phyloP scores from a whole-genome alignment of 2,113 vertebrate species.

The Urocynchramus pylzowi region DNA sequence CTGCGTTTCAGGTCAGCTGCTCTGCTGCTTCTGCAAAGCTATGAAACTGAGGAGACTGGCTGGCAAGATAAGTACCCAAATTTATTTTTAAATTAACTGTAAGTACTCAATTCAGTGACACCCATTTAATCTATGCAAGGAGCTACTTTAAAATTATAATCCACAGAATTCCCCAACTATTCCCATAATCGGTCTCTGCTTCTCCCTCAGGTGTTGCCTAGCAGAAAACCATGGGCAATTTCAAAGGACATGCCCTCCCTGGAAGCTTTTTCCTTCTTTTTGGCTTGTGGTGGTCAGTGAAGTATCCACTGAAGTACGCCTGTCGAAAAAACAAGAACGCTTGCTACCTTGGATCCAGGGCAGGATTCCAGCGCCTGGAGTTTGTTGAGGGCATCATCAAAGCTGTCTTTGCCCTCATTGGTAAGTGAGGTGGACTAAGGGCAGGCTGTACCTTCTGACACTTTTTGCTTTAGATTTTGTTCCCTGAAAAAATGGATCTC shows the following conservation, averaged over 20 bases:
- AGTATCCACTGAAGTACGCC: conserved; percentile 81
- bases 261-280: conserved; percentile 86
- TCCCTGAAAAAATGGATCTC: background rate
- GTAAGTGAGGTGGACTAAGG: conserved; percentile 64
- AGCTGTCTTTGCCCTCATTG: conserved; percentile 81
- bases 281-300: conserved; percentile 92
- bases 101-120: background rate
- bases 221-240: conserved; percentile 83
- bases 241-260: conserved; percentile 91
- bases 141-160: background rate
- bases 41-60: background rate
- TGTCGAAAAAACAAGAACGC: conserved; percentile 83
- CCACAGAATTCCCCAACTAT: background rate
- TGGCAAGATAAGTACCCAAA: background rate
- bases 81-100: background rate
- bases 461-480: background rate
- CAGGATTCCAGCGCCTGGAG: conserved; percentile 83
- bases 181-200: background rate
- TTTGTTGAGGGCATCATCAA: conserved; percentile 80
- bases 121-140: background rate
- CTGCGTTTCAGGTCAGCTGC: background rate
- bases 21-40: background rate
- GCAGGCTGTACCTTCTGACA: background rate
- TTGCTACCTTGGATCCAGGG: conserved; percentile 80
- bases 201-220: background rate